Evolutionary conservation across 30 jellyfish, hydroid and myxozoan genomes (phyloP), one percentile per base, ranked within the genome.

Genomic region (Nemopilema nomurai): DNA sequence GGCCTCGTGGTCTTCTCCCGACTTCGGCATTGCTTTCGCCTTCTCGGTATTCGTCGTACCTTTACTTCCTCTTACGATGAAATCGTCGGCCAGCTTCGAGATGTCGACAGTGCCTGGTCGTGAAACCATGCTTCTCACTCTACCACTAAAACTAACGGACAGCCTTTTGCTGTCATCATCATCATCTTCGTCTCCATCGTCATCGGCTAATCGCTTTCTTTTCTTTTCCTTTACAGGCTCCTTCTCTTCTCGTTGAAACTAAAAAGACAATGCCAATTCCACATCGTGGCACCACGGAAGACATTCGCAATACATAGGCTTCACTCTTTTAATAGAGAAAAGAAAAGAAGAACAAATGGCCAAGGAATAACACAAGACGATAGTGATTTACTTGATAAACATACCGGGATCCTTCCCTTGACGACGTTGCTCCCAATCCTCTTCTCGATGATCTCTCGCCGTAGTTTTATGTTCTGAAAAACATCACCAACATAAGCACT

Each of bases 101-200:
- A 83, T 83, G 51, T 83, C 92, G 16, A 83, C 92, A 13, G 92
- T 83, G 17, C 92, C 92, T 52, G 92, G 92, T 32, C 92, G 71
- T 31, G 74, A 57, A 19, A 83, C 92, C 65, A 70, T 83, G 82
- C 69, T 83, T 71, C 92, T 29, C 19, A 83, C 63, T 49, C 92
- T 79, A 17, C 92, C 92, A 65, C 74, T 83, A 17, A 67, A 83
- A 24, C 92, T 83, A 7, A 83, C 92, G 16, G 92, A 83, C 16
- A 82, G n/a, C 8, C 24, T 57, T 16, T 31, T 74, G 1, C 53
- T 32, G 8, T 41, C 69, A 16, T 63, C 30, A 29, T 71, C 66
- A 26, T 16, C 30, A n/a, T 50, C 74, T 21, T 27, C 49, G 23
- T 1, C 16, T 1, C 67, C 0, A 17, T 27, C 68, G 4, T 63